Percentiles rank a stretch among this genome's conserved stretches.
These are phyloP conservation scores for Dicycla oo DNA, from an alignment of 2,888 invertebrate genomes.

Conservation along the genomic window DNA sequence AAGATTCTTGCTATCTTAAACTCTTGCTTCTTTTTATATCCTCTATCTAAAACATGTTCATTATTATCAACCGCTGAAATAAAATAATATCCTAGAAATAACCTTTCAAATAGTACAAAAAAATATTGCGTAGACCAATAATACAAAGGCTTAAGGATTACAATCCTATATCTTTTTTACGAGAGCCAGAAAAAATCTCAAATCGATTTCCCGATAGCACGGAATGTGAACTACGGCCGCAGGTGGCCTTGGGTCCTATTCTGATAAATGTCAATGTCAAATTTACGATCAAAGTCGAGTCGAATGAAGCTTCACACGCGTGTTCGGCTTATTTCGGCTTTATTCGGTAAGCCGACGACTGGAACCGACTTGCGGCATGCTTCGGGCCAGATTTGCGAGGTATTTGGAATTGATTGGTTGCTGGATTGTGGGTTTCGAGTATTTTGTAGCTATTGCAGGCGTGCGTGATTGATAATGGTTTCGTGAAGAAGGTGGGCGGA, in stretches of 20 bases:
- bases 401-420: constrained; percentile 60
- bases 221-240: constrained; percentile 57
- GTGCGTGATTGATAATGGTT: constrained; percentile 41
- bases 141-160: constrained; percentile 42
- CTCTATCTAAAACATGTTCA: neutral
- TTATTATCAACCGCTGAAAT: neutral
- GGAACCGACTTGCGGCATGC: constrained; percentile 62
- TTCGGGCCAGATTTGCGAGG: constrained; percentile 61
- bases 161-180: constrained; percentile 56
- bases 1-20: neutral
- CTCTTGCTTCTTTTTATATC: neutral
- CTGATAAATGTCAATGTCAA: constrained; percentile 67
- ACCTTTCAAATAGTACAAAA: constrained; percentile 5
- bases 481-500: neutral
- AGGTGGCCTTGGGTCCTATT: constrained; percentile 64
- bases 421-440: constrained; percentile 51
- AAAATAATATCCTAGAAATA: neutral
- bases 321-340: constrained; percentile 59
- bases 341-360: constrained; percentile 60
- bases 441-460: constrained; percentile 51
- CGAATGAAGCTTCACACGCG: constrained; percentile 57
- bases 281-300: constrained; percentile 60
- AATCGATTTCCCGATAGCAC: constrained; percentile 59
- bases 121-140: constrained; percentile 22
- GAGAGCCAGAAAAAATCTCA: constrained; percentile 57